Percentiles rank a stretch among this genome's conserved stretches.
These are phyloP conservation scores for Acrocephalus kingi DNA, from an alignment of 2,113 vertebrate species.

Conservation along the genomic window DNA sequence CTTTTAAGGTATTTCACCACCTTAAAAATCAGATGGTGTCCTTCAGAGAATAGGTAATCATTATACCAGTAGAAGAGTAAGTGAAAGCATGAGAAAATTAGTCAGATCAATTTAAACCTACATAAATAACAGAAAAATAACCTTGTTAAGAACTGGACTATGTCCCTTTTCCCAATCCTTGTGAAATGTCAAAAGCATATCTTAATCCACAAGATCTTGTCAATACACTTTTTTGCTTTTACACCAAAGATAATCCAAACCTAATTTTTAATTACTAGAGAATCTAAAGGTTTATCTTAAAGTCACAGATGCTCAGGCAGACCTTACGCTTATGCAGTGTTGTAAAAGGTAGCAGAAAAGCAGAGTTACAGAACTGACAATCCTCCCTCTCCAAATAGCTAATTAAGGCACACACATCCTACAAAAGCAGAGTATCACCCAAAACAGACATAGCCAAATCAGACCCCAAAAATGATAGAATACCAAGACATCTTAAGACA, in stretches of 20 bases:
- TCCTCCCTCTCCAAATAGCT: background rate
- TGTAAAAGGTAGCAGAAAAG: background rate
- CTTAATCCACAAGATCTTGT: background rate
- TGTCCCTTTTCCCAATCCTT: background rate
- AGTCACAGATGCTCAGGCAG: background rate
- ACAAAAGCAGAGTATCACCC: background rate
- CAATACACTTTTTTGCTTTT: background rate
- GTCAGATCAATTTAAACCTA: background rate
- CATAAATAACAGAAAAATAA: background rate
- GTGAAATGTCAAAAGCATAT: background rate
- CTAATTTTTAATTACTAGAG: background rate
- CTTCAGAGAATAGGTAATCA: background rate
- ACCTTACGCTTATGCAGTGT: fast-evolving
- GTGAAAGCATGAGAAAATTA: background rate
- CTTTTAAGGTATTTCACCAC: background rate
- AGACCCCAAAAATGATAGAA: background rate
- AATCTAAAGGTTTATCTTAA: background rate
- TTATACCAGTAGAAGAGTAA: background rate
- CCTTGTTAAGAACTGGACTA: background rate
- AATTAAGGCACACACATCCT: background rate
- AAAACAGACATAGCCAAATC: background rate
- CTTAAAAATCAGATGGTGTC: background rate
- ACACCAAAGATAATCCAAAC: background rate
- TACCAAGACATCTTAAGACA: background rate
- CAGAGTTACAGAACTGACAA: background rate